Conservation (phyloP, 1,140 invertebrate species). For the Drosophila melanica region DNA sequence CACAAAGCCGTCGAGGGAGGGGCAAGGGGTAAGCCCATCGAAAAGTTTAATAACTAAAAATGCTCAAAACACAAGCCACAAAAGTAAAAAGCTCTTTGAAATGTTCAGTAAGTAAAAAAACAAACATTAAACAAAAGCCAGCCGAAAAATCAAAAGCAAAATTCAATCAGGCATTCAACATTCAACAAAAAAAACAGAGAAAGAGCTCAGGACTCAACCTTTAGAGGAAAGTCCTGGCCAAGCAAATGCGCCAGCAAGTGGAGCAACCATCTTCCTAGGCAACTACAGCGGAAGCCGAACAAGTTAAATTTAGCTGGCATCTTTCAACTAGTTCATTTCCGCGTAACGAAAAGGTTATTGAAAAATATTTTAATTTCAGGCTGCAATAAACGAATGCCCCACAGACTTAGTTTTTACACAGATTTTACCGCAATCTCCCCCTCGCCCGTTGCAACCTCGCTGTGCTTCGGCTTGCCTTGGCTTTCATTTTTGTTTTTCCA, state of each 20-base stretch:
- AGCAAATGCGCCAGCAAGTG: neutral
- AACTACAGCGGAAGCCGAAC: constrained; percentile 50
- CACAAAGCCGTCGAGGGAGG: constrained; percentile 52
- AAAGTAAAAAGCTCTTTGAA: constrained; percentile 59
- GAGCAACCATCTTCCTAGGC: neutral
- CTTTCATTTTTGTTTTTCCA: neutral
- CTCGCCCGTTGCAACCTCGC: neutral
- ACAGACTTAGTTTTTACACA: constrained; percentile 1
- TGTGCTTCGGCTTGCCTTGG: neutral
- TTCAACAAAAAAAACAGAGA: constrained; percentile 52
- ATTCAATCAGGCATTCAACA: constrained; percentile 80
- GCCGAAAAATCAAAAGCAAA: constrained; percentile 68
- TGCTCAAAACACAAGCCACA: constrained; percentile 70
- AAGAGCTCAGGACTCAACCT: constrained; percentile 26
- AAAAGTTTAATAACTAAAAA: constrained; percentile 75
- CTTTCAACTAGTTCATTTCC: constrained; percentile 75
- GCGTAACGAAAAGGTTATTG: constrained; percentile 42
- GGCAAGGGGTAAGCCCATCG: constrained; percentile 12
- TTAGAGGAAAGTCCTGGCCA: neutral
- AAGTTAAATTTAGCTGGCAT: constrained; percentile 69
- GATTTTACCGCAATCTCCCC: neutral
- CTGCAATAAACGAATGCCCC: constrained; percentile 13
- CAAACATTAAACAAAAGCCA: constrained; percentile 61
- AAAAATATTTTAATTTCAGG: constrained; percentile 65
- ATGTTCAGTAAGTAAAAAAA: constrained; percentile 51